phyloP scores from a whole-genome alignment of 2,113 vertebrate species.

The Eclectus roratus region DNA sequence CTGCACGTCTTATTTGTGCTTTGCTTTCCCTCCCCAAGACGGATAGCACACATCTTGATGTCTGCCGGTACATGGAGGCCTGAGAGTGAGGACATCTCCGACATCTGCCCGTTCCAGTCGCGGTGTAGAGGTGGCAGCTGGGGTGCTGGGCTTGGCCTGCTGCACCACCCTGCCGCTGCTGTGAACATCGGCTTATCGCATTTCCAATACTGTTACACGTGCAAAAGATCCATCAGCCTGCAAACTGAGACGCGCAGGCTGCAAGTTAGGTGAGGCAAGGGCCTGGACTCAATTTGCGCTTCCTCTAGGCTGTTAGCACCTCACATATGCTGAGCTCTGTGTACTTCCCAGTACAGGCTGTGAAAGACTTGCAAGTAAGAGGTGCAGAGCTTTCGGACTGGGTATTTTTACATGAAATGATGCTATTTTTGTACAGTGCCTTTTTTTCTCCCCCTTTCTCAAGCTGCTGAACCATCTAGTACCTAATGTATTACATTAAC shows the following conservation, averaged over 20 bases:
- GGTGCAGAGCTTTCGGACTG: rapidly evolving
- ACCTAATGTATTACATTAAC: rapidly evolving
- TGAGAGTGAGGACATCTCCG: background rate
- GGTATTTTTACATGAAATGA: rapidly evolving
- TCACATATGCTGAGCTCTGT: rapidly evolving
- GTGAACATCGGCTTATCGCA: rapidly evolving
- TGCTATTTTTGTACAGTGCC: background rate
- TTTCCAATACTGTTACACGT: rapidly evolving
- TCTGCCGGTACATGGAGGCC: background rate
- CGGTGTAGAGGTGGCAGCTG: background rate
- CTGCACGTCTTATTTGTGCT: rapidly evolving
- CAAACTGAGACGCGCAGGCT: rapidly evolving
- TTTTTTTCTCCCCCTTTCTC: too few relatives aligned
- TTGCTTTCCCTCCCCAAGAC: background rate
- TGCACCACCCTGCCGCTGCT: rapidly evolving
- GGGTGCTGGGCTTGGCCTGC: background rate
- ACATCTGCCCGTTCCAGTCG: rapidly evolving
- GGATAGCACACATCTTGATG: rapidly evolving
- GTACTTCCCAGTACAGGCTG: too few relatives aligned
- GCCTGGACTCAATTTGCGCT: too few relatives aligned
- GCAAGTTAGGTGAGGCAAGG: background rate
- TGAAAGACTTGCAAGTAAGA: background rate
- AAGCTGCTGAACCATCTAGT: background rate
- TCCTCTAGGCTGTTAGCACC: rapidly evolving
- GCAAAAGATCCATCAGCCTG: background rate